A percentile compares a stretch with the other conserved stretches of the same genome.
These are phyloP conservation scores for Heliocidaris erythrogramma DNA, from an alignment of 35 echinoderm and acorn worm genomes.

Conservation along the genomic window DNA sequence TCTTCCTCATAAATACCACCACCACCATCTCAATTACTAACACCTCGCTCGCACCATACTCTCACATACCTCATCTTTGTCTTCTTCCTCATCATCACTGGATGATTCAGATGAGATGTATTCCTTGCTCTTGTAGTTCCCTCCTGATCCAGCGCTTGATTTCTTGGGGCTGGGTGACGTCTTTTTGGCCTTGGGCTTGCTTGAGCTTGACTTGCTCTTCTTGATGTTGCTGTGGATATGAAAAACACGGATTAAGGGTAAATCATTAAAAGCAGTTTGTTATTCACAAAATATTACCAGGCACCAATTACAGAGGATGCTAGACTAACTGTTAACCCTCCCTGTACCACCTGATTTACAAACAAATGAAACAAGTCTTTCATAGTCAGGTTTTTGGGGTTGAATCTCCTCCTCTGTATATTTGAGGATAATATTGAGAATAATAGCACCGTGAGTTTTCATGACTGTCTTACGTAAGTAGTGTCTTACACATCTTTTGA, in stretches of 20 bases:
- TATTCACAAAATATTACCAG: not conserved
- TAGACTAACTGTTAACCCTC: too few species aligned
- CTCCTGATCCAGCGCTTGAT: constrained; percentile 70
- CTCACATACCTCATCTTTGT: constrained; percentile 53
- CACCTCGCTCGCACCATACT: not conserved
- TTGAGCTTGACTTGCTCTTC: constrained; percentile 53
- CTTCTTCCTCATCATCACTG: constrained; percentile 65
- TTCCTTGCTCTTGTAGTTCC: constrained; percentile 96
- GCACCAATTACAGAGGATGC: too few species aligned
- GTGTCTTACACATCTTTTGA: too few species aligned
- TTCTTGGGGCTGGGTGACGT: constrained; percentile 74
- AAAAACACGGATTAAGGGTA: not conserved
- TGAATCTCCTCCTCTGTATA: too few species aligned
- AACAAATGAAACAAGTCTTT: too few species aligned
- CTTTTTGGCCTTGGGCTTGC: constrained; percentile 31
- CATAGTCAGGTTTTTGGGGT: too few species aligned
- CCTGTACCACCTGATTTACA: too few species aligned
- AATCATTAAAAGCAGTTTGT: not conserved
- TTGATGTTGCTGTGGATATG: not conserved
- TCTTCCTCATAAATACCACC: constrained; percentile 47
- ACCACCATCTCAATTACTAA: not conserved
- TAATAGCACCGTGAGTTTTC: too few species aligned
- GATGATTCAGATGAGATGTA: constrained; percentile 88
- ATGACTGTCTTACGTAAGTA: too few species aligned
- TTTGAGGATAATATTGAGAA: too few species aligned